phyloP scores from a whole-genome alignment of 2,888 invertebrate genomes.

The Aquatica leii region DNA sequence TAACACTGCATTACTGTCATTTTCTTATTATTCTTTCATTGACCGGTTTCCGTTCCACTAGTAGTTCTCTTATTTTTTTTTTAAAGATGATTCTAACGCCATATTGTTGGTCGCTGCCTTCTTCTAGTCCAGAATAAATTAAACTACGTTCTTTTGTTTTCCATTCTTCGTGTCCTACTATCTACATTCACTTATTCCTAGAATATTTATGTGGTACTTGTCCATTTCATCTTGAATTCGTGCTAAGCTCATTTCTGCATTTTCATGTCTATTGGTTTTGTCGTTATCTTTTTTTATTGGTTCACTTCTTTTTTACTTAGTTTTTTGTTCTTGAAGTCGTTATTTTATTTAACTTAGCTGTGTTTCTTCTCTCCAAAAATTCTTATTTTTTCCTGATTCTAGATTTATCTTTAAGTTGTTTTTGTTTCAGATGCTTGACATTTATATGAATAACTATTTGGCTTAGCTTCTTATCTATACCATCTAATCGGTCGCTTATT shows the following conservation, averaged over 20 bases:
- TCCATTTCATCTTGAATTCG: not conserved
- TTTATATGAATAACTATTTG: not conserved
- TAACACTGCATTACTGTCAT: no score
- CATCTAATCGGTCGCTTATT: not conserved
- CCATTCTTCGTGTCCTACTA: not conserved
- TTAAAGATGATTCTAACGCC: not conserved
- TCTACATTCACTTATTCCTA: not conserved
- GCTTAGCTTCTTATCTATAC: not conserved
- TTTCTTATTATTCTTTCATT: not conserved
- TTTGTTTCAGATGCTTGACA: not conserved
- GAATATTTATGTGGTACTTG: not conserved
- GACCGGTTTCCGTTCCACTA: not conserved
- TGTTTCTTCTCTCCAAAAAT: slow-evolving; percentile 2
- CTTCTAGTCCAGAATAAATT: not conserved
- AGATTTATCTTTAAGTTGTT: no score
- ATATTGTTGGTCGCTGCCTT: not conserved
- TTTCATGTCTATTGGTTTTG: no score
- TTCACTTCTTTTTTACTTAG: not conserved
- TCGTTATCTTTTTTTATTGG: not conserved
- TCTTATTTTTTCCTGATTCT: no score
- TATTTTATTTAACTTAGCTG: not conserved
- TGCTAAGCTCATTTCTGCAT: not conserved
- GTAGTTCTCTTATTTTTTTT: not conserved
- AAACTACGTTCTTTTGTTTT: not conserved
- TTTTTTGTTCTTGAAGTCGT: not conserved